phyloP scores from a whole-genome alignment of 1,140 invertebrate species.

The Chelonus insularis region DNA sequence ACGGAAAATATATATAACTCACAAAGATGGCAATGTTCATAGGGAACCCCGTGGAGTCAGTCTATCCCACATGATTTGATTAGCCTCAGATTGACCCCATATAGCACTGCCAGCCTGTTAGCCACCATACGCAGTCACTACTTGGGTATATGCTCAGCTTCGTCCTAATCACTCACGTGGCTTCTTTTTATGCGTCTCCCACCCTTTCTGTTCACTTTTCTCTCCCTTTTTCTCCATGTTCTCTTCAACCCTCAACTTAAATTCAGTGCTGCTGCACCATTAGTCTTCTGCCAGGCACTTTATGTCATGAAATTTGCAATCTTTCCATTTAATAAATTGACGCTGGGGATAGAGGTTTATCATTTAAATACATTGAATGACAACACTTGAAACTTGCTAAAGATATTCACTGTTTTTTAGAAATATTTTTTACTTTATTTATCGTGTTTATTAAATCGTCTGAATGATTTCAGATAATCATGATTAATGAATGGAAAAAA shows the following conservation, averaged over 20 bases:
- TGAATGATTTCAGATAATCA: no score
- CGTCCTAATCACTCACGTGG: slow-evolving; percentile 56
- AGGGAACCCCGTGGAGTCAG: slow-evolving; percentile 43
- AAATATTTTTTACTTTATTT: background rate
- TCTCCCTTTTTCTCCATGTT: slow-evolving; percentile 24
- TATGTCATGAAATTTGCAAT: slow-evolving; percentile 61
- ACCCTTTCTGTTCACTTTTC: slow-evolving; percentile 25
- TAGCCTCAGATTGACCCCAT: slow-evolving; percentile 62
- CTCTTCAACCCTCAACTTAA: background rate
- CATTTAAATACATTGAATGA: slow-evolving; percentile 56
- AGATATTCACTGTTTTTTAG: background rate
- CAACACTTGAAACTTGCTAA: slow-evolving; percentile 12
- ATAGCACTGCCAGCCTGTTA: slow-evolving; percentile 34
- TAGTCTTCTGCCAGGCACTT: slow-evolving; percentile 57
- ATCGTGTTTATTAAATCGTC: background rate
- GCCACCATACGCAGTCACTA: slow-evolving; percentile 17
- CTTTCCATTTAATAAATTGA: slow-evolving; percentile 62
- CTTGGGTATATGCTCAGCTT: slow-evolving; percentile 17
- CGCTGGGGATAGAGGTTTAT: slow-evolving; percentile 43
- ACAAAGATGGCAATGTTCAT: slow-evolving; percentile 41
- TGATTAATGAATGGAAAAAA: no score
- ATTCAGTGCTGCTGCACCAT: slow-evolving; percentile 41
- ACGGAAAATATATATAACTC: slow-evolving; percentile 40
- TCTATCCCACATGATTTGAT: slow-evolving; percentile 58
- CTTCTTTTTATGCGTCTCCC: slow-evolving; percentile 50